These are phyloP conservation scores for Deroptyus accipitrinus DNA, from an alignment of 2,113 vertebrate genomes.

Conservation along the genomic window DNA sequence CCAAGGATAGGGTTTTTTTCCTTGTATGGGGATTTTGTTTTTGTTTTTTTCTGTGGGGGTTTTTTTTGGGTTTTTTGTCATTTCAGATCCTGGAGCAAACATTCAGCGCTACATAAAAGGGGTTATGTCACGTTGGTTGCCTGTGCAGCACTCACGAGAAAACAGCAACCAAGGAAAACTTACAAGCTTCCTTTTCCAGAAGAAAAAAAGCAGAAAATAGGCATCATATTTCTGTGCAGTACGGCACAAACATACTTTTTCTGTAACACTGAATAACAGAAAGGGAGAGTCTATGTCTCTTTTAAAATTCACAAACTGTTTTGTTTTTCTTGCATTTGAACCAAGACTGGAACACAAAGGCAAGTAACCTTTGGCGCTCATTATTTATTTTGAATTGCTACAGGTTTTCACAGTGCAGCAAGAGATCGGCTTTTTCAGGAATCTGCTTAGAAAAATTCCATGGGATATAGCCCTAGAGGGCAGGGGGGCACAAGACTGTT, in stretches of 20 bases:
- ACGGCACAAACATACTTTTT: background rate
- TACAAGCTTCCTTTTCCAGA: background rate
- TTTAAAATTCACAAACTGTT: background rate
- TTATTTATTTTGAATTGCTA: background rate
- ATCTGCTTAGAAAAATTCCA: too few relatives aligned
- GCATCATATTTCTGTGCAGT: background rate
- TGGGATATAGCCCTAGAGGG: too few relatives aligned
- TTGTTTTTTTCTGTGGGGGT: too few relatives aligned
- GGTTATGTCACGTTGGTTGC: accelerated
- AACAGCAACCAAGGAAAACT: background rate
- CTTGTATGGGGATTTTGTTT: too few relatives aligned
- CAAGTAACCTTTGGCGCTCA: background rate
- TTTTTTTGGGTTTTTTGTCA: background rate
- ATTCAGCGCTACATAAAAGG: background rate
- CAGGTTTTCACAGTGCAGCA: background rate
- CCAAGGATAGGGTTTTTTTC: background rate
- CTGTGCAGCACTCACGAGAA: background rate
- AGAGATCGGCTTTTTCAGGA: too few relatives aligned
- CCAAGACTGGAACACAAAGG: background rate
- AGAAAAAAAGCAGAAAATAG: background rate
- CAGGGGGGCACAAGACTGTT: too few relatives aligned
- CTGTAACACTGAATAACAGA: background rate
- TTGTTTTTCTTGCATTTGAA: background rate
- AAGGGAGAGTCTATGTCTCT: background rate
- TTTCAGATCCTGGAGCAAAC: background rate